Evolutionary conservation across 2,797 vertebrate species (phyloP).

Genomic region (Helarctos malayanus): DNA sequence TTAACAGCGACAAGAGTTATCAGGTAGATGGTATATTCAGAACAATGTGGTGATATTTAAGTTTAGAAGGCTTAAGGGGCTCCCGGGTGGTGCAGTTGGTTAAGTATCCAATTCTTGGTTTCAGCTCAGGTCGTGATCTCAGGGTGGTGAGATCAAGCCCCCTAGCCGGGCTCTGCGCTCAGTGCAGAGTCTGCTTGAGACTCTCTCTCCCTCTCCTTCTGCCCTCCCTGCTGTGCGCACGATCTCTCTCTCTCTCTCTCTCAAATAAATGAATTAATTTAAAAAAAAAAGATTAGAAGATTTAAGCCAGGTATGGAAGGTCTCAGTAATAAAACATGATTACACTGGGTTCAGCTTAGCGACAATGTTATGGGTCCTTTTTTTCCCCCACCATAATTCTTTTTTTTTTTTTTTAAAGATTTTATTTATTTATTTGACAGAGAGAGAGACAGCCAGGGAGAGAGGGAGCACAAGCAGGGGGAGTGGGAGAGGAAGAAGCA

Average conservation of each 20-base stretch:
- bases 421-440: no score
- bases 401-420: neutral
- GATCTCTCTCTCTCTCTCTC: neutral
- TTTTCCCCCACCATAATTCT: neutral
- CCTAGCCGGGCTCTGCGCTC: neutral
- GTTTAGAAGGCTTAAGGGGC: neutral
- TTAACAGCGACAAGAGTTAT: neutral
- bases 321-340: constrained; percentile 13
- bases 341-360: neutral
- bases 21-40: neutral
- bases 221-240: neutral
- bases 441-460: no score
- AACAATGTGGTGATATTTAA: neutral
- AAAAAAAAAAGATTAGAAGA: neutral
- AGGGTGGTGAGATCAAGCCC: neutral
- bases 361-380: neutral
- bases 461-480: no score
- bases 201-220: neutral
- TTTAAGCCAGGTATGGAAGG: neutral
- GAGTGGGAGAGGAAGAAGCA: no score
- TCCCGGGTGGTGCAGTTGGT: neutral
- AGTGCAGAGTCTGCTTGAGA: neutral
- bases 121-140: neutral
- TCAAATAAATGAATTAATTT: neutral
- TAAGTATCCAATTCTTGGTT: neutral